Percentiles rank a stretch among this genome's conserved stretches.
phyloP scores from a whole-genome alignment of 2,113 vertebrate genomes.

The Chiloscyllium plagiosum region DNA sequence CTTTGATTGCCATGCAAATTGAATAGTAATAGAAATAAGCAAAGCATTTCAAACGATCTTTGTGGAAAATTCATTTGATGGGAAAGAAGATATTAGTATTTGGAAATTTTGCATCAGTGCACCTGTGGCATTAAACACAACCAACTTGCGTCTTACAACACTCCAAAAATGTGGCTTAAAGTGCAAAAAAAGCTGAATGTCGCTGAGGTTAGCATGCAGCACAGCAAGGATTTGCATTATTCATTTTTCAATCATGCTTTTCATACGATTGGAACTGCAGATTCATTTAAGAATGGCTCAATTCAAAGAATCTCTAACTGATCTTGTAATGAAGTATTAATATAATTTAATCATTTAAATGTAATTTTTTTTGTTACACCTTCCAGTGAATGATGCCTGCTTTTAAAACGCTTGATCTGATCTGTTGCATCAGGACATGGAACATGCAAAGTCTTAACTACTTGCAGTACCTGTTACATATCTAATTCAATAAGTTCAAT shows the following conservation, averaged over 20 bases:
- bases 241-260: neutral
- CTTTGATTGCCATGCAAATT: neutral
- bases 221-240: constrained; percentile 20
- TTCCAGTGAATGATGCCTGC: neutral
- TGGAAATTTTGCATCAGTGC: neutral
- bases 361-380: neutral
- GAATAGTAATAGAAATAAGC: neutral
- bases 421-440: neutral
- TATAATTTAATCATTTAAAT: constrained; percentile 33
- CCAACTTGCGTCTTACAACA: neutral
- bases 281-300: neutral
- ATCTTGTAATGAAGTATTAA: neutral
- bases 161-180: constrained; percentile 1
- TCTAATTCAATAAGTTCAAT: neutral
- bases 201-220: neutral
- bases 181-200: neutral
- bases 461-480: neutral
- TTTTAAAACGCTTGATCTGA: neutral
- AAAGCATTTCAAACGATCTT: neutral
- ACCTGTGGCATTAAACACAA: neutral
- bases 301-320: neutral
- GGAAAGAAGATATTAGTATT: neutral
- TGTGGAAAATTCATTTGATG: neutral
- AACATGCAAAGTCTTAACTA: neutral
- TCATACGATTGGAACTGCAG: neutral